Conservation (phyloP, 2,888 invertebrate genomes). For the Ophraella communa region DNA sequence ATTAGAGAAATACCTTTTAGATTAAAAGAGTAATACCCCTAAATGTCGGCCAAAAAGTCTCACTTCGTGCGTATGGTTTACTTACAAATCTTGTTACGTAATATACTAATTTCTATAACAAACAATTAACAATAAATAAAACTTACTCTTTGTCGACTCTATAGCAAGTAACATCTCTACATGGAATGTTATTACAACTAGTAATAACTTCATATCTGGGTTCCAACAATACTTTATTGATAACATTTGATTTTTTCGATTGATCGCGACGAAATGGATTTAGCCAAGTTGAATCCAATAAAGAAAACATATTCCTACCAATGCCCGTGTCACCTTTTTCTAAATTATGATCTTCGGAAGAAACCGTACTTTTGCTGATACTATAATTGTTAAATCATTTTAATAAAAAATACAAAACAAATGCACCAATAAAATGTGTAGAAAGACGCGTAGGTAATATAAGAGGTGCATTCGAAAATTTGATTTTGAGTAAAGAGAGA, state of each 20-base stretch:
- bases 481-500: too few species aligned
- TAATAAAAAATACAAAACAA: too few species aligned
- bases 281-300: conserved; percentile 1
- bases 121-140: background rate
- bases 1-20: too few species aligned
- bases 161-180: conserved; percentile 7
- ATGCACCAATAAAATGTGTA: too few species aligned
- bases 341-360: background rate
- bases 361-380: background rate
- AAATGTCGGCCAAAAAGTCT: too few species aligned
- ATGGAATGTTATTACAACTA: conserved; percentile 2
- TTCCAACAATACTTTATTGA: background rate
- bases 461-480: too few species aligned
- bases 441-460: too few species aligned
- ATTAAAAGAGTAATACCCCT: too few species aligned
- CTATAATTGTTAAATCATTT: background rate
- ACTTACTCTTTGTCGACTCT: background rate
- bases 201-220: background rate
- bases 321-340: background rate
- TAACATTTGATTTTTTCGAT: background rate
- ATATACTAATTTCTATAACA: too few species aligned
- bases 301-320: background rate
- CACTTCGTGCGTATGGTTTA: too few species aligned
- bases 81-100: too few species aligned
- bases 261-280: conserved; percentile 1